Evolutionary conservation across 2,113 vertebrate genomes (phyloP).

Genomic region (Chaetops frenatus): DNA sequence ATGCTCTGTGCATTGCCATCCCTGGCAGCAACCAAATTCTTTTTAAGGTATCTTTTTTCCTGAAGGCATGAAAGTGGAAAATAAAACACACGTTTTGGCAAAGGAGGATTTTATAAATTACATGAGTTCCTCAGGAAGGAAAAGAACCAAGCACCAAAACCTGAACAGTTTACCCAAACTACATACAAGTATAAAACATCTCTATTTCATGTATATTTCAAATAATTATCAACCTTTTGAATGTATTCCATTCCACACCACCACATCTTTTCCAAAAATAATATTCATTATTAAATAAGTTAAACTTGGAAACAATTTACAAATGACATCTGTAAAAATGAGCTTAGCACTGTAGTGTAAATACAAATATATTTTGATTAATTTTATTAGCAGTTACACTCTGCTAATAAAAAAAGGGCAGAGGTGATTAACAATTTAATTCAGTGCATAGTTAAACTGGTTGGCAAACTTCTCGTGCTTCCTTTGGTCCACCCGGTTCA

Average conservation of each 20-base stretch:
- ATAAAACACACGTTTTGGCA: not conserved
- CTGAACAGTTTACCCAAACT: not conserved
- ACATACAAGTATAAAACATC: not conserved
- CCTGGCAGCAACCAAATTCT: not conserved
- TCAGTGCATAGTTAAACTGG: constrained; percentile 95
- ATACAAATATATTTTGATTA: not conserved
- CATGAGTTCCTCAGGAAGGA: not conserved
- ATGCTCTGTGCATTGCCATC: not conserved
- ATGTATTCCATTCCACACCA: not conserved
- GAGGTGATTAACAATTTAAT: constrained; percentile 60
- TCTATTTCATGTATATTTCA: not conserved
- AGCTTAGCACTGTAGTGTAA: not conserved
- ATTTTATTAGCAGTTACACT: not conserved
- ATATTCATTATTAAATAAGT: not conserved
- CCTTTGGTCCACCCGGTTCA: constrained; percentile 82
- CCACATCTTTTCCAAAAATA: not conserved
- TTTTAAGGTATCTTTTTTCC: not conserved
- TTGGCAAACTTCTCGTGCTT: constrained; percentile 96
- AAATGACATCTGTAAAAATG: not conserved
- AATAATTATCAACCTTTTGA: not conserved
- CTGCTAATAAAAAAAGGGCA: not conserved
- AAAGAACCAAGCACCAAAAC: not conserved
- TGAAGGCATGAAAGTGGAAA: not conserved
- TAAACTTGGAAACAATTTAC: not conserved
- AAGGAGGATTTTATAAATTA: not conserved